Base-by-base conservation (phyloP, 2,113 vertebrate species). In the Mesocricetus auratus region DNA sequence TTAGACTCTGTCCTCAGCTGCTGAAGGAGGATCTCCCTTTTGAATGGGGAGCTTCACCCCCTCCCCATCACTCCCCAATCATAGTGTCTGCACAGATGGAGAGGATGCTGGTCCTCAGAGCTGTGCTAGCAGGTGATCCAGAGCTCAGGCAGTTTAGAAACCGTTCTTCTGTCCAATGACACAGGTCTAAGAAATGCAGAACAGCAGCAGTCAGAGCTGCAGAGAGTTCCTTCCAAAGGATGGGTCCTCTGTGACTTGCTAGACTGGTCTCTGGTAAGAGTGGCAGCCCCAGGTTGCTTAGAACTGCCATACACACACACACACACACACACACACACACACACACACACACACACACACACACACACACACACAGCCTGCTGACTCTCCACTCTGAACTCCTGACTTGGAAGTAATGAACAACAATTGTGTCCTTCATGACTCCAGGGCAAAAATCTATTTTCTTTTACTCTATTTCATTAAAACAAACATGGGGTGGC, bases 1-100 rank as follows among this genome's bases (percentile, higher is more conserved):
- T n/a, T 0, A 33, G 24, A 13, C 31, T 74, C 7, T 0, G 56
- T 21, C 69, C 66, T 29, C 47, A 26, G 17, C 33, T 9, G 29
- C 75, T 24, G 11, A 81, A 1, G 1, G 31, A 0, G 4, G 15
- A 0, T 1, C 64, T 26, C 19, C 50, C 21, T 11, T 39, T 62
- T 3, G 0, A 39, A 39, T 73, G 0, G 39, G 22, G 0, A 15
- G 47, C n/a, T 31, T 6, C 33, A 1, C 36, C 9, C 17, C 24
- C 69, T 24, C 3, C 68, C 1, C 1, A 5, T 36, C 33, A 17
- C 69, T 24, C 3, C 68, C 1, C 1, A 5, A 29, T 33, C 39
- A 11, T 3, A 66, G 29, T 5, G 31, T 29, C 45, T 31, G 11
- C 0, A 3, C 66, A 24, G 19, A 19, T 1, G 31, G 39, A 22